A percentile compares a stretch with the other conserved stretches of the same genome.
These are phyloP conservation scores for Lucilia cuprina DNA, from an alignment of 1,140 invertebrate genomes.

Conservation along the genomic window DNA sequence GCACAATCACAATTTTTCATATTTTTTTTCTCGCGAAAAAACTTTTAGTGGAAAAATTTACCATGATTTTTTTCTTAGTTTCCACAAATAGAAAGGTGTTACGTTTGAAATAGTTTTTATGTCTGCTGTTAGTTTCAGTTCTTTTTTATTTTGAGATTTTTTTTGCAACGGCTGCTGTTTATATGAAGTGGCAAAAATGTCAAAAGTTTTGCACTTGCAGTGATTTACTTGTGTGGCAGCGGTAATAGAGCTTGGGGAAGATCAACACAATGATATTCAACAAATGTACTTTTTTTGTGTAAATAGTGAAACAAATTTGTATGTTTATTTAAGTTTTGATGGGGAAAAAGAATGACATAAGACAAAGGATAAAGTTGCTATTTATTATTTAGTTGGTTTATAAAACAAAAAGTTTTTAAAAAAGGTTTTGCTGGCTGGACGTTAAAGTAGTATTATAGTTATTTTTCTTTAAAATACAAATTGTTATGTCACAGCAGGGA, in stretches of 20 bases:
- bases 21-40: not conserved
- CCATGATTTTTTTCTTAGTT: not conserved
- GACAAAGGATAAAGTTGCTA: too few relatives aligned
- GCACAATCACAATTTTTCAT: conserved; percentile 15
- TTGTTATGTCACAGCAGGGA: too few relatives aligned
- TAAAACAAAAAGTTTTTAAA: too few relatives aligned
- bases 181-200: conserved; percentile 36
- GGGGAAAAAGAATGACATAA: too few relatives aligned
- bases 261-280: not conserved
- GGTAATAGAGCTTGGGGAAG: not conserved
- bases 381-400: too few relatives aligned
- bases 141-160: conserved; percentile 13
- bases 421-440: too few relatives aligned
- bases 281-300: too few relatives aligned
- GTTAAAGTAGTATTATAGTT: too few relatives aligned
- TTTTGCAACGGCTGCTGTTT: conserved; percentile 11
- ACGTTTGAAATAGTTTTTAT: not conserved
- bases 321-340: too few relatives aligned
- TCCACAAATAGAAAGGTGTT: not conserved
- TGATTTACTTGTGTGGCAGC: conserved; percentile 34
- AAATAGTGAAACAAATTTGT: too few relatives aligned
- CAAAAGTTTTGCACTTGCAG: conserved; percentile 40
- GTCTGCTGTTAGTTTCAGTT: not conserved
- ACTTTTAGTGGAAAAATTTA: not conserved
- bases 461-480: too few relatives aligned